A percentile compares a stretch with the other conserved stretches of the same genome.
Conservation (phyloP, 2,113 vertebrate genomes). For the Phyllopteryx taeniolatus region DNA sequence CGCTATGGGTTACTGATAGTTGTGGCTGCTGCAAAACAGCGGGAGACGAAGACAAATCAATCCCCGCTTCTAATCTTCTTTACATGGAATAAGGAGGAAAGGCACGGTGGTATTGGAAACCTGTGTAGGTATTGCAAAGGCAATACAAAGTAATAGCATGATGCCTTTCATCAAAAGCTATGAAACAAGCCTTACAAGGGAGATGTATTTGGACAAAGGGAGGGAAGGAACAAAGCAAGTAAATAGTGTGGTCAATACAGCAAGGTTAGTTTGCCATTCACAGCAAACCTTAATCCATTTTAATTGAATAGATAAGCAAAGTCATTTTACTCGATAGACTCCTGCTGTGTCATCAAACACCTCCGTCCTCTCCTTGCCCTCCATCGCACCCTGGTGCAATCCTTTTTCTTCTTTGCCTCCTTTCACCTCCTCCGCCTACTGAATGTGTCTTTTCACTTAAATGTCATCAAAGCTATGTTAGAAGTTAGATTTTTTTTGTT, state of each 20-base stretch:
- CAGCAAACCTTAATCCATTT: conserved; percentile 53
- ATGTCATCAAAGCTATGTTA: not conserved
- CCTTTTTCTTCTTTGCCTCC: conserved; percentile 26
- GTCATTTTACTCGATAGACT: conserved; percentile 59
- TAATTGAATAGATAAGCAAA: conserved; percentile 67
- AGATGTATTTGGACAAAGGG: conserved; percentile 4
- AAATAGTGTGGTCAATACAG: conserved; percentile 45
- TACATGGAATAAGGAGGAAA: conserved; percentile 38
- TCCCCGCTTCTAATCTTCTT: conserved; percentile 55
- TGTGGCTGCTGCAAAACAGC: conserved; percentile 36
- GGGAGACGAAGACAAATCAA: conserved; percentile 62
- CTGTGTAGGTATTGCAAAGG: conserved; percentile 31
- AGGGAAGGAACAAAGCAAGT: conserved; percentile 17
- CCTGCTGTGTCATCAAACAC: conserved; percentile 54
- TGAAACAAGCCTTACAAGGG: conserved; percentile 46
- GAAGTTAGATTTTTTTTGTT: not conserved
- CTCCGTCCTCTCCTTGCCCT: conserved; percentile 27
- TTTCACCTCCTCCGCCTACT: not conserved
- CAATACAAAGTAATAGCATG: conserved; percentile 34
- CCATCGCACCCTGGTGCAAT: conserved; percentile 17
- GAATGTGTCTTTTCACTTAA: conserved; percentile 4
- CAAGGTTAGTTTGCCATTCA: conserved; percentile 53
- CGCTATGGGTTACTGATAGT: conserved; percentile 63
- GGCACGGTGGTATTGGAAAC: conserved; percentile 26
- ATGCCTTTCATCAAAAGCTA: conserved; percentile 48